A percentile compares a stretch with the other conserved stretches of the same genome.
These are phyloP conservation scores for Aulostomus chinensis DNA, from an alignment of 2,797 vertebrate species.

Conservation along the genomic window DNA sequence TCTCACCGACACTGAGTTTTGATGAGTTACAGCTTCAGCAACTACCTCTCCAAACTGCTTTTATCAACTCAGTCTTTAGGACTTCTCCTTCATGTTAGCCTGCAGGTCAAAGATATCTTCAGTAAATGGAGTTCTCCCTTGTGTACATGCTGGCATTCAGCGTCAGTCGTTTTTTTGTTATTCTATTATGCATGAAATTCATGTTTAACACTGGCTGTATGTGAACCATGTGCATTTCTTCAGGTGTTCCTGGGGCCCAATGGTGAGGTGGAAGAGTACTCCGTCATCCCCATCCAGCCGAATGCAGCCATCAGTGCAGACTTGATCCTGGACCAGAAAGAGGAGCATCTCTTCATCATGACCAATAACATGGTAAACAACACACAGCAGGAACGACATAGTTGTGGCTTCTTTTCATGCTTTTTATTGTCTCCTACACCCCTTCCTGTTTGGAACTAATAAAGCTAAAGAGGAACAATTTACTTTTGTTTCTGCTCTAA, in stretches of 20 bases:
- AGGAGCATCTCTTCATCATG: conserved; percentile 92
- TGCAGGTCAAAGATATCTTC: too few relatives aligned
- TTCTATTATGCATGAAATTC: not conserved
- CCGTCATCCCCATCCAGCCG: conserved; percentile 81
- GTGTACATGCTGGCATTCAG: not conserved
- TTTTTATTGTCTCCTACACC: not conserved
- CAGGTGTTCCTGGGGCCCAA: conserved; percentile 90
- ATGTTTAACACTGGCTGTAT: not conserved
- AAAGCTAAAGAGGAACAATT: conserved; percentile 6
- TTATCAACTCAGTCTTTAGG: too few relatives aligned
- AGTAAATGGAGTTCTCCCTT: too few relatives aligned
- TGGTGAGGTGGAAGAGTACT: conserved; percentile 84
- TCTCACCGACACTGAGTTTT: too few relatives aligned
- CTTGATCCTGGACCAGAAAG: conserved; percentile 87
- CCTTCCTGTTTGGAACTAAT: not conserved
- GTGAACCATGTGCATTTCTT: conserved; percentile 8
- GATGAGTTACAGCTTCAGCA: too few relatives aligned
- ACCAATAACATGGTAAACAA: conserved; percentile 85
- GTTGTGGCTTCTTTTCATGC: not conserved
- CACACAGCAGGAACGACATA: not conserved
- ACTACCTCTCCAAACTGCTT: too few relatives aligned
- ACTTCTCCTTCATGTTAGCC: too few relatives aligned
- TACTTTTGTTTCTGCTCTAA: conserved; percentile 27
- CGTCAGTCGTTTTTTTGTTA: too few relatives aligned
- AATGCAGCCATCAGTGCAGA: conserved; percentile 88